Evolutionary conservation across 2,797 vertebrate species (phyloP).

Genomic region (Periophthalmus magnuspinnatus): DNA sequence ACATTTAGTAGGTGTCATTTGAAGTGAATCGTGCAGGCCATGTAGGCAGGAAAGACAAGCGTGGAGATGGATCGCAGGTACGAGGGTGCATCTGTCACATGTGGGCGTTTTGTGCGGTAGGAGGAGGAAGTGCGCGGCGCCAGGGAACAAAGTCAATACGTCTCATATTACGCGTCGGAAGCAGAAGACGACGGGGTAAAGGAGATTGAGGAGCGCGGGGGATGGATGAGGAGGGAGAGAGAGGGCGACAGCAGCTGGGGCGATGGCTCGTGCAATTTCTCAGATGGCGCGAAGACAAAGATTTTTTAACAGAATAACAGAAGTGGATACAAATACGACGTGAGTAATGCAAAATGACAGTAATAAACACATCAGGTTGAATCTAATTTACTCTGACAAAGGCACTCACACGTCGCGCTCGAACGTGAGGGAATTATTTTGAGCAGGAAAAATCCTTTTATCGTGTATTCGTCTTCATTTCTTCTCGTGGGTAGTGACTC

Average conservation of each 20-base stretch:
- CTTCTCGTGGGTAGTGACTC: neutral
- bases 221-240: slow-evolving; percentile 27
- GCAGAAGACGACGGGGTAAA: slow-evolving; percentile 20
- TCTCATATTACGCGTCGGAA: slow-evolving; percentile 36
- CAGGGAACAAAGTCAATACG: slow-evolving; percentile 40
- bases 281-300: neutral
- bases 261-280: slow-evolving; percentile 1
- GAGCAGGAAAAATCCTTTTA: neutral
- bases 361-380: slow-evolving; percentile 11
- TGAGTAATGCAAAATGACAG: slow-evolving; percentile 2
- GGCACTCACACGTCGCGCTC: neutral
- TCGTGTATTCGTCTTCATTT: neutral
- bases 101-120: slow-evolving; percentile 42
- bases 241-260: slow-evolving; percentile 27
- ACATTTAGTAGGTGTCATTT: slow-evolving; percentile 27
- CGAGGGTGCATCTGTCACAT: slow-evolving; percentile 47
- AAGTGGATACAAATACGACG: neutral
- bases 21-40: slow-evolving; percentile 25
- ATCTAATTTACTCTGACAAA: slow-evolving; percentile 2
- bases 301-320: slow-evolving; percentile 4
- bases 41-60: slow-evolving; percentile 17
- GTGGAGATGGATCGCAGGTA: slow-evolving; percentile 39
- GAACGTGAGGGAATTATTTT: neutral
- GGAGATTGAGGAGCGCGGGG: slow-evolving; percentile 41
- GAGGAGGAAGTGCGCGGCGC: slow-evolving; percentile 25